phyloP scores from a whole-genome alignment of 2,797 vertebrate genomes.

The Allobates femoralis region DNA sequence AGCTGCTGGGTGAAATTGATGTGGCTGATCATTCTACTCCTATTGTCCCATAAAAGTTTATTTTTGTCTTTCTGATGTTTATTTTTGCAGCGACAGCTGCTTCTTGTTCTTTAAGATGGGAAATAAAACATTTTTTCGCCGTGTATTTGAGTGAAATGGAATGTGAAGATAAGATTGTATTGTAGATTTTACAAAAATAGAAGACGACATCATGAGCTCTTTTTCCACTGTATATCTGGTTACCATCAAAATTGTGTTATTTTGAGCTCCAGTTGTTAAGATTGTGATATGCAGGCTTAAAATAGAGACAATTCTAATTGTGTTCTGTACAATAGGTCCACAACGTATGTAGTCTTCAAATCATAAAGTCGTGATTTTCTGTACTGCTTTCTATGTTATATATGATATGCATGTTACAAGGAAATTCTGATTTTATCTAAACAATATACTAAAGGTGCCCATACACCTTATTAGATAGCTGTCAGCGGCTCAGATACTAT shows the following conservation, averaged over 20 bases:
- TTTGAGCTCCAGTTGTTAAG: constrained; percentile 22
- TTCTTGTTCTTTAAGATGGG: constrained; percentile 60
- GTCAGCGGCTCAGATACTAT: too few relatives aligned
- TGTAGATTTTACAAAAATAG: constrained; percentile 56
- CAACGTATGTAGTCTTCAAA: background rate
- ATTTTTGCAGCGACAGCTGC: constrained; percentile 63
- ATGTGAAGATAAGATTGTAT: constrained; percentile 53
- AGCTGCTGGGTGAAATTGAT: constrained; percentile 63
- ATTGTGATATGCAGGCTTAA: background rate
- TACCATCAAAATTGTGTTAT: constrained; percentile 45
- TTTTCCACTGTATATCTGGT: constrained; percentile 53
- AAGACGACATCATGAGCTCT: constrained; percentile 38
- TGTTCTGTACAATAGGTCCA: constrained; percentile 6
- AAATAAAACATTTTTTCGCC: constrained; percentile 58
- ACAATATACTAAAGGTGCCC: too few relatives aligned
- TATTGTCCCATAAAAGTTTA: constrained; percentile 65
- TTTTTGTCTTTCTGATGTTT: constrained; percentile 64
- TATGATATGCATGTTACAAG: background rate
- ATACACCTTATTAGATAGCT: too few relatives aligned
- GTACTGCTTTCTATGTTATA: background rate
- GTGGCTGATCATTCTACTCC: constrained; percentile 60
- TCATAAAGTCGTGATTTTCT: background rate
- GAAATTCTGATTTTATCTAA: too few relatives aligned
- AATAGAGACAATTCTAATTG: constrained; percentile 13
- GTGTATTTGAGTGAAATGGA: constrained; percentile 56